phyloP scores from a whole-genome alignment of 2,888 invertebrate genomes.

The Sesamia inferens region DNA sequence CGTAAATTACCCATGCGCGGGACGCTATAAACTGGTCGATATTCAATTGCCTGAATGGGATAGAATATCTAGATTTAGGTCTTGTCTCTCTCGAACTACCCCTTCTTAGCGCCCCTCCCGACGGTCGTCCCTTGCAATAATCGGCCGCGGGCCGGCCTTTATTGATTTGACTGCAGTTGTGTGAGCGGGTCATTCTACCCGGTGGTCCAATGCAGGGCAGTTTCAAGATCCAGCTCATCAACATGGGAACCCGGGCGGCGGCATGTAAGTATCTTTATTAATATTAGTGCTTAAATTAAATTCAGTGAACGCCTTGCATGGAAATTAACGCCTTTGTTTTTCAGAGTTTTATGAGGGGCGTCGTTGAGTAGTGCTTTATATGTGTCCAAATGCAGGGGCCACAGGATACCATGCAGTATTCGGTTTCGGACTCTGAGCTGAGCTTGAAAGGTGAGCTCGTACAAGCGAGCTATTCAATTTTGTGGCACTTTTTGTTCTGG shows the following conservation, averaged over 20 bases:
- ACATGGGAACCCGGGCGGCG: conserved; percentile 98
- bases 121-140: conserved; percentile 31
- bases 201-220: conserved; percentile 91
- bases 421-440: conserved; percentile 81
- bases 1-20: conserved; percentile 69
- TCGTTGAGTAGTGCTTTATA: conserved; percentile 86
- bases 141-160: conserved; percentile 60
- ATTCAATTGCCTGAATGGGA: conserved; percentile 85
- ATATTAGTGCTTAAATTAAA: conserved; percentile 48
- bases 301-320: conserved; percentile 81
- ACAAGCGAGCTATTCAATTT: conserved; percentile 72
- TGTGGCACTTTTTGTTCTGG: conserved; percentile 71
- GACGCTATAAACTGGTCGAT: conserved; percentile 64
- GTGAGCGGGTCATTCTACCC: conserved; percentile 60
- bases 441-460: conserved; percentile 87
- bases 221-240: conserved; percentile 92
- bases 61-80: conserved; percentile 86
- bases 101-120: conserved; percentile 46
- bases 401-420: conserved; percentile 81
- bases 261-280: conserved; percentile 93
- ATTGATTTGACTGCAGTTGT: conserved; percentile 76
- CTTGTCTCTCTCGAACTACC: conserved; percentile 84
- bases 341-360: conserved; percentile 83
- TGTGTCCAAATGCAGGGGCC: conserved; percentile 85
- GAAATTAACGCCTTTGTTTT: conserved; percentile 86